Evolutionary conservation across 2,888 invertebrate genomes (phyloP), one percentile per base, ranked within the genome.

Genomic region (Macrophya alboannulata): DNA sequence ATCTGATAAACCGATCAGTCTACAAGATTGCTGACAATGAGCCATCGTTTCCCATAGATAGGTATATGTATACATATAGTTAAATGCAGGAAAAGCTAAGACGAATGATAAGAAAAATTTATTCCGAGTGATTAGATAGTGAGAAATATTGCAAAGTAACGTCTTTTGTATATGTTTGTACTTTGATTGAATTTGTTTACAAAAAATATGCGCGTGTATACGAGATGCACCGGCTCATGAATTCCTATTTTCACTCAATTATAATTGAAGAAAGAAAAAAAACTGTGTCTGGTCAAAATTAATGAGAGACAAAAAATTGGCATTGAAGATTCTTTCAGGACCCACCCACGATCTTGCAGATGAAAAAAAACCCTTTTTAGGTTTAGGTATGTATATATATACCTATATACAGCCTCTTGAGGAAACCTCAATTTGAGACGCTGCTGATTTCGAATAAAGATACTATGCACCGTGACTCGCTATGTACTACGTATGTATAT

Each of bases 341-440:
- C 12, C 12, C 12, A 25, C 21, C 12, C n/a, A n/a, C n/a, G 62
- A 25, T 62, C 62, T 8, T 55, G 17, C n/a, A 8, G n/a, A 17
- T 0, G 2, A 6, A 2, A 6, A 55, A n/a, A 55, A 55, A 6
- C 3, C 55, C 62, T 62, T 25, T 62, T 25, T 62, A 62, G 62
- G 9, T 5, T 62, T 25, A 25, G 12, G 62, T 55, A 25, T 25
- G 4, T 59, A 25, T 62, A 3, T 31, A 31, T 31, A 3, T 31
- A 31, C 3, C 1, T 31, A 3, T 31, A 62, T 21, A 55, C 55
- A 55, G 55, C 25, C 9, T 62, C 25, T 62, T 62, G 25, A 8
- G 40, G n/a, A n/a, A 17, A 45, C 21, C 72, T 74, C 25, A 74
- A 74, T 74, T 74, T 43, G 12, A 74, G 43, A 74, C 72, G 72